Conservation (phyloP, 2,888 invertebrate species). For the Oscheius myriophilus region DNA sequence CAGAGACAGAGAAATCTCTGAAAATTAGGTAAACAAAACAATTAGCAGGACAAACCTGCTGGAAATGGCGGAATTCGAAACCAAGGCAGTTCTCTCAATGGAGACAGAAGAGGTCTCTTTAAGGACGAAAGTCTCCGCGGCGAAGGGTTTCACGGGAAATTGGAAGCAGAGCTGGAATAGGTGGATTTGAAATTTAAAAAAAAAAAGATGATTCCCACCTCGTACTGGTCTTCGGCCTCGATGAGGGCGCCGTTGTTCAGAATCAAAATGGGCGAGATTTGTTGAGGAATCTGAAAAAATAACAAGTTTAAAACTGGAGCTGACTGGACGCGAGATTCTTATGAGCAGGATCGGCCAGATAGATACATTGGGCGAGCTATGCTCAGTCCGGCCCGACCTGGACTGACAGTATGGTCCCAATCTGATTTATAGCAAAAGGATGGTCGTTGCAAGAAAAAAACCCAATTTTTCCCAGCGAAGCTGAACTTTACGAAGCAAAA, state of each 20-base stretch:
- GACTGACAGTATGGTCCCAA: too few species aligned
- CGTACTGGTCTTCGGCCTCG: constrained; percentile 7
- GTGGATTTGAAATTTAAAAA: constrained; percentile 22
- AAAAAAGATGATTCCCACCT: constrained; percentile 1
- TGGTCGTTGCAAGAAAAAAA: too few species aligned
- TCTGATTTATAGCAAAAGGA: too few species aligned
- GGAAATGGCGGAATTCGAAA: constrained; percentile 13
- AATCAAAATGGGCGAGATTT: constrained; percentile 38
- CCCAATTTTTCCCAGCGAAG: too few species aligned
- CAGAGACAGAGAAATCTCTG: constrained; percentile 11
- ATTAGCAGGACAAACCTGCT: too few species aligned
- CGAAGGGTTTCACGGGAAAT: constrained; percentile 29
- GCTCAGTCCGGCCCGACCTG: too few species aligned
- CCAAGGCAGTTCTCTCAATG: constrained; percentile 24
- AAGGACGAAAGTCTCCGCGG: constrained; percentile 26
- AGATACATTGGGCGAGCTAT: too few species aligned
- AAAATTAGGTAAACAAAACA: too few species aligned
- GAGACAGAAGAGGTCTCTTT: constrained; percentile 32
- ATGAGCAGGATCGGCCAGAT: too few species aligned
- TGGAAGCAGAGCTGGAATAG: constrained; percentile 45
- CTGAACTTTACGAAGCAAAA: too few species aligned
- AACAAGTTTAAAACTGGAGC: too few species aligned
- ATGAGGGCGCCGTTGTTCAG: constrained; percentile 13
- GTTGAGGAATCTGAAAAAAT: constrained; percentile 21
- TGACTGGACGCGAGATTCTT: too few species aligned